Evolutionary conservation across 1,140 invertebrate species (phyloP).

Genomic region (Pogonomyrmex californicus): DNA sequence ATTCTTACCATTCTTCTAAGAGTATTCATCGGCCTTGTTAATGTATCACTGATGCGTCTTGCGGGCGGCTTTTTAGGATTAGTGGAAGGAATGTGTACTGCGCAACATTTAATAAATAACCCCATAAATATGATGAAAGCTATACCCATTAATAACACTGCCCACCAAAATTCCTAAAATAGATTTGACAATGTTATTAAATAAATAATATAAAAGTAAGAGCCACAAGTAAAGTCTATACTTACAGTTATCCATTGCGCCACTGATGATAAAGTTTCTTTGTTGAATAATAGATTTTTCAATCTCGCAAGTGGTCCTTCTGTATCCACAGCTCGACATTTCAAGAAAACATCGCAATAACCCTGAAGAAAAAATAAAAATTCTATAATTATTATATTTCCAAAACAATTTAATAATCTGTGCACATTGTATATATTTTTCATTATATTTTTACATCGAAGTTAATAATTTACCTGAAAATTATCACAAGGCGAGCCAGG

Average conservation of each 20-base stretch:
- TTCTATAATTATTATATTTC: neutral
- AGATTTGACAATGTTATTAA: conserved; percentile 33
- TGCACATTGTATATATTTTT: too few species aligned
- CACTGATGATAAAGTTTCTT: conserved; percentile 94
- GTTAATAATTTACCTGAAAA: conserved; percentile 91
- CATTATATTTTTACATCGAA: neutral
- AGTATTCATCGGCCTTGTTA: conserved; percentile 95
- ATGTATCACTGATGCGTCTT: conserved; percentile 94
- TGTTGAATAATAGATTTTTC: conserved; percentile 98
- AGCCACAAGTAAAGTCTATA: neutral
- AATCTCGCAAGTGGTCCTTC: conserved; percentile 98
- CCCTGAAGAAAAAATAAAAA: conserved; percentile 87
- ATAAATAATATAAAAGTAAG: neutral
- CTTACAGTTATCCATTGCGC: conserved; percentile 95
- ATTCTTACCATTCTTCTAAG: conserved; percentile 92
- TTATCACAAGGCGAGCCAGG: conserved; percentile 99
- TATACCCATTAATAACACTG: conserved; percentile 96
- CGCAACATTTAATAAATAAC: conserved; percentile 99
- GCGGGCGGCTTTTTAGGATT: conserved; percentile 97
- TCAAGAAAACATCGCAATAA: conserved; percentile 99
- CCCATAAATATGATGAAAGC: conserved; percentile 98
- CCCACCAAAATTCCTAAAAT: conserved; percentile 97
- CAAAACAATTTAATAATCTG: neutral
- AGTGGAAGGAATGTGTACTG: conserved; percentile 99
- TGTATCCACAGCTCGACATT: conserved; percentile 98